These are phyloP conservation scores for Schizaphis graminum DNA, from an alignment of 2,888 invertebrate species.

Conservation along the genomic window DNA sequence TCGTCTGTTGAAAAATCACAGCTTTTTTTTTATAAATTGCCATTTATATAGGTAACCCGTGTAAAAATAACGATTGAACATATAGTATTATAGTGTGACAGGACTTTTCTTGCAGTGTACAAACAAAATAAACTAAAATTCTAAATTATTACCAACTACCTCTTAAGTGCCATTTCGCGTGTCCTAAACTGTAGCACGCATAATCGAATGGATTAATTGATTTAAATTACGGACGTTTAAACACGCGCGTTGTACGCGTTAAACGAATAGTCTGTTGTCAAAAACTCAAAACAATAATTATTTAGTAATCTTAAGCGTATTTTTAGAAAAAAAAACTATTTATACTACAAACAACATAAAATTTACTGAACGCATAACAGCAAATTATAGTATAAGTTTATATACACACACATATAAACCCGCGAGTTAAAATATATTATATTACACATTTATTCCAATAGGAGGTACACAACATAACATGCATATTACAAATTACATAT, in stretches of 20 bases:
- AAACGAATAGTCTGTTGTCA: neutral
- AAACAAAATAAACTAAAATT: slow-evolving; percentile 36
- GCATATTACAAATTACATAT: neutral
- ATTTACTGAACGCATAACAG: neutral
- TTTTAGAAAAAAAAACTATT: neutral
- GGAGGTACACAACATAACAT: neutral
- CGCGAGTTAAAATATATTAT: neutral
- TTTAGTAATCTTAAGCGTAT: slow-evolving; percentile 13
- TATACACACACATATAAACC: neutral
- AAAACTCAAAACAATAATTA: slow-evolving; percentile 27
- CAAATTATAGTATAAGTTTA: neutral
- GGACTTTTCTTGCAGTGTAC: neutral
- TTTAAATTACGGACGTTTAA: slow-evolving; percentile 42
- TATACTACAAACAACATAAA: neutral
- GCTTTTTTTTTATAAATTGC: neutral
- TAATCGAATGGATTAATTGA: slow-evolving; percentile 47
- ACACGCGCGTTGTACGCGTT: neutral
- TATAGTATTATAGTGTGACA: neutral
- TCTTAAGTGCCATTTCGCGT: slow-evolving; percentile 49
- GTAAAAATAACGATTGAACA: slow-evolving; percentile 17
- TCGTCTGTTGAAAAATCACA: neutral
- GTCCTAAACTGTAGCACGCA: neutral
- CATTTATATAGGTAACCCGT: neutral
- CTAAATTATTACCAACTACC: neutral
- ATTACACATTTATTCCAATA: neutral